These are phyloP conservation scores for Pangasius mekongensis DNA, from an alignment of 2,797 vertebrate genomes.

Conservation along the genomic window DNA sequence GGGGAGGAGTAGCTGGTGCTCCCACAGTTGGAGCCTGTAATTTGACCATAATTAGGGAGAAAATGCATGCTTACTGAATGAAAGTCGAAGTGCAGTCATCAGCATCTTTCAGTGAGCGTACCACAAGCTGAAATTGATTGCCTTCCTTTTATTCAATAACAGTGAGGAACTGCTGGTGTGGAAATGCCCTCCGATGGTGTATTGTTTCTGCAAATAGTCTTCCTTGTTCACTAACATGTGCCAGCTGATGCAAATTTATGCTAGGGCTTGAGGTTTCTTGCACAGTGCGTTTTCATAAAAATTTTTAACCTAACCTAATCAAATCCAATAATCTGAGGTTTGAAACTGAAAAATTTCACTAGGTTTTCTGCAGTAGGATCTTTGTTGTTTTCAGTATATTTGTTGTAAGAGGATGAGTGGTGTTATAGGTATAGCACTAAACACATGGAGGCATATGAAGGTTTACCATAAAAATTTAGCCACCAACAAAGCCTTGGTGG, in stretches of 20 bases:
- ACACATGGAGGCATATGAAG: background rate
- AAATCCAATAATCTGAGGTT: background rate
- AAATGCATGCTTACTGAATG: conserved; percentile 65
- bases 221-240: conserved; percentile 22
- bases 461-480: background rate
- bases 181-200: conserved; percentile 31
- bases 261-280: background rate
- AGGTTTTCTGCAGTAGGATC: background rate
- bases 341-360: background rate
- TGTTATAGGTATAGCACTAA: background rate
- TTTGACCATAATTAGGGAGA: conserved; percentile 68
- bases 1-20: conserved; percentile 60
- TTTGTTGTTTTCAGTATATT: background rate
- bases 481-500: conserved; percentile 25
- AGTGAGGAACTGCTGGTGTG: conserved; percentile 29
- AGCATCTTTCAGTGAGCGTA: conserved; percentile 62
- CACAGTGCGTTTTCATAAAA: background rate
- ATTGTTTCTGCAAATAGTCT: conserved; percentile 47
- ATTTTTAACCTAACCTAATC: background rate
- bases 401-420: background rate
- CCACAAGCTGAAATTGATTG: conserved; percentile 55
- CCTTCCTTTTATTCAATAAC: conserved; percentile 40
- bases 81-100: conserved; percentile 59
- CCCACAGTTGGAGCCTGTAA: conserved; percentile 61
- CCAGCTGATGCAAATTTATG: conserved; percentile 4